A percentile compares a stretch with the other conserved stretches of the same genome.
Evolutionary conservation across 2,113 vertebrate genomes (phyloP).

Genomic region (Corythornis vintsioides): DNA sequence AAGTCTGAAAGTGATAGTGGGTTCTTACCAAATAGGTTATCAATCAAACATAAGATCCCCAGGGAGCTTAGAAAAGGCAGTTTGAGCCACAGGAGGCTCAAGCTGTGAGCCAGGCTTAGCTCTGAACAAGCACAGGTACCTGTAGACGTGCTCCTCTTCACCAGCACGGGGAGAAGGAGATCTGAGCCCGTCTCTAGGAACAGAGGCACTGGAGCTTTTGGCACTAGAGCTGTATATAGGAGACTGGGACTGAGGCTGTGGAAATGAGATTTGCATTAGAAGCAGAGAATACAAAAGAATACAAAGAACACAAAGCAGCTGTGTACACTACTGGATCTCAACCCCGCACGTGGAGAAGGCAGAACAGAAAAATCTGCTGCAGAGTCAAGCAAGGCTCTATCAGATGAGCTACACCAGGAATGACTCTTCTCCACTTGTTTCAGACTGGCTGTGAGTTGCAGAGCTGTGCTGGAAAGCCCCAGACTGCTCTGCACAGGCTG

Average conservation of each 20-base stretch:
- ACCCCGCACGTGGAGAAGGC: not conserved
- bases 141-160: conserved; percentile 98
- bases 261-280: conserved; percentile 13
- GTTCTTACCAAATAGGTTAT: not conserved
- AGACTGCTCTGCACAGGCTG: not conserved
- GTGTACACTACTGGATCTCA: not conserved
- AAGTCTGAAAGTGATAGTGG: not conserved
- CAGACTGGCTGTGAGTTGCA: not conserved
- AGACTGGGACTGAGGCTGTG: conserved; percentile 73
- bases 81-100: not conserved
- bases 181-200: conserved; percentile 81
- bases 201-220: conserved; percentile 77
- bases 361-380: not conserved
- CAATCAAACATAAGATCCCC: not conserved
- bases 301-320: not conserved
- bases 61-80: not conserved
- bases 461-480: conserved; percentile 36
- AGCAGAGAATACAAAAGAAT: not conserved
- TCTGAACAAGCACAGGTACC: conserved; percentile 71
- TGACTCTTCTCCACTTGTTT: not conserved
- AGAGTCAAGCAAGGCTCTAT: not conserved
- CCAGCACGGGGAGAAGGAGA: conserved; percentile 76
- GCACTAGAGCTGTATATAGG: conserved; percentile 75
- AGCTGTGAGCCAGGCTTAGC: not conserved
- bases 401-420: not conserved